phyloP scores from a whole-genome alignment of 1,140 invertebrate genomes.

The Drosophila nasuta region DNA sequence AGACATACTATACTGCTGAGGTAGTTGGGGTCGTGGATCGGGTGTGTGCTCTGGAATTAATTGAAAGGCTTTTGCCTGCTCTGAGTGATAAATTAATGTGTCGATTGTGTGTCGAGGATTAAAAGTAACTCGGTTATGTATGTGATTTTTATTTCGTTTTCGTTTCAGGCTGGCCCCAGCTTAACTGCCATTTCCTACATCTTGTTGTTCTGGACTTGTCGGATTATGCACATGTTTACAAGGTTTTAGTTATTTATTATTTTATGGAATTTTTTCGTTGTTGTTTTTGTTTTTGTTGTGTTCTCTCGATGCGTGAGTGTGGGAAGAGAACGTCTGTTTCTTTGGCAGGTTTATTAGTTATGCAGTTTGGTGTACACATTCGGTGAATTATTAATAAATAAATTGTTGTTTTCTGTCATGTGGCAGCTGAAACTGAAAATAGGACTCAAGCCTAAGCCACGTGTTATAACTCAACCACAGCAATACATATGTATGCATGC shows the following conservation, averaged over 20 bases:
- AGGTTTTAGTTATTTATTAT: constrained; percentile 80
- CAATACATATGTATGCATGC: background rate
- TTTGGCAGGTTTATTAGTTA: constrained; percentile 78
- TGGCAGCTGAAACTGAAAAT: constrained; percentile 9
- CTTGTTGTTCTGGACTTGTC: constrained; percentile 37
- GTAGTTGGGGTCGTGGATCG: background rate
- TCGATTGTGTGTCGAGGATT: constrained; percentile 81
- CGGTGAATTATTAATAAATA: constrained; percentile 75
- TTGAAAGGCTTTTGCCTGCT: constrained; percentile 72
- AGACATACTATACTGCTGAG: background rate
- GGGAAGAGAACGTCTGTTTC: constrained; percentile 23
- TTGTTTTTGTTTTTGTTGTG: constrained; percentile 1
- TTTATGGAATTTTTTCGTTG: constrained; percentile 52
- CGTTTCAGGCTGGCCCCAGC: constrained; percentile 27
- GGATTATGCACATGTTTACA: constrained; percentile 82
- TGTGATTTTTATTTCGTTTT: constrained; percentile 57
- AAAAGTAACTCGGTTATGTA: constrained; percentile 70
- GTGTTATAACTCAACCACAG: constrained; percentile 1
- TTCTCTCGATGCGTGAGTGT: background rate
- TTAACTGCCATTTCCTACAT: constrained; percentile 24
- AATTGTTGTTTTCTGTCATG: constrained; percentile 30
- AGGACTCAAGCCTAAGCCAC: constrained; percentile 5
- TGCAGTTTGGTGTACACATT: constrained; percentile 61
- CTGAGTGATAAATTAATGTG: constrained; percentile 81
- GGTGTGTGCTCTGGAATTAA: constrained; percentile 73